phyloP scores from a whole-genome alignment of 2,113 vertebrate genomes.

The Grammomys surdaster region DNA sequence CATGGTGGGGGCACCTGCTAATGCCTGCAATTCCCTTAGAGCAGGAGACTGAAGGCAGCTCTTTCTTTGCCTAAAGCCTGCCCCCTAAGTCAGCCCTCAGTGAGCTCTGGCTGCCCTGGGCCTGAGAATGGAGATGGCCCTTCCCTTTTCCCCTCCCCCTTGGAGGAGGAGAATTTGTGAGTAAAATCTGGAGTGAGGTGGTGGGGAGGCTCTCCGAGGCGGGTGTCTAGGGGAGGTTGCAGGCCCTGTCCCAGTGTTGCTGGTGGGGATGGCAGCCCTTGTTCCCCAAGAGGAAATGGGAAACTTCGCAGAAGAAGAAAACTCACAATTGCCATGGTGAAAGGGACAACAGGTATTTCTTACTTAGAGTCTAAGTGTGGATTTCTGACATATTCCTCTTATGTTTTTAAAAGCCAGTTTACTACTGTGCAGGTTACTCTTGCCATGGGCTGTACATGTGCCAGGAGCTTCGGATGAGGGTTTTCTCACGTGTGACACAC shows the following conservation, averaged over 20 bases:
- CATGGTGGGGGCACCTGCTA: background rate
- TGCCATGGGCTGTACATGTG: too few relatives aligned
- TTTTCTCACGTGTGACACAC: background rate
- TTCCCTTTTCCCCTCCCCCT: background rate
- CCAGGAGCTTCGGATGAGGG: background rate
- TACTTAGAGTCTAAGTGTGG: background rate
- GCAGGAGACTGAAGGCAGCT: background rate
- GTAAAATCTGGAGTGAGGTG: background rate
- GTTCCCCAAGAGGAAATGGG: background rate
- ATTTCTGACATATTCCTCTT: background rate
- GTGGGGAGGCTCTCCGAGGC: background rate
- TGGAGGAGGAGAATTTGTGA: background rate
- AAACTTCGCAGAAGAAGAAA: background rate
- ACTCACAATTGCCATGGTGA: too few relatives aligned
- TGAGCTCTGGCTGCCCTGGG: background rate
- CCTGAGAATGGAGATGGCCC: rapidly evolving
- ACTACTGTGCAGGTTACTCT: background rate
- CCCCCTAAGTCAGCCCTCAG: background rate
- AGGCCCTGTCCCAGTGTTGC: background rate
- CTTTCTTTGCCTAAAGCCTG: background rate
- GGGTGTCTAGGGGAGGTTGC: background rate
- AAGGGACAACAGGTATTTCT: background rate
- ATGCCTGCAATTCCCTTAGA: background rate
- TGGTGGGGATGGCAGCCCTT: background rate
- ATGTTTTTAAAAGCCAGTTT: background rate